Evolutionary conservation across 1,140 invertebrate genomes (phyloP).

Genomic region (Atta texana): DNA sequence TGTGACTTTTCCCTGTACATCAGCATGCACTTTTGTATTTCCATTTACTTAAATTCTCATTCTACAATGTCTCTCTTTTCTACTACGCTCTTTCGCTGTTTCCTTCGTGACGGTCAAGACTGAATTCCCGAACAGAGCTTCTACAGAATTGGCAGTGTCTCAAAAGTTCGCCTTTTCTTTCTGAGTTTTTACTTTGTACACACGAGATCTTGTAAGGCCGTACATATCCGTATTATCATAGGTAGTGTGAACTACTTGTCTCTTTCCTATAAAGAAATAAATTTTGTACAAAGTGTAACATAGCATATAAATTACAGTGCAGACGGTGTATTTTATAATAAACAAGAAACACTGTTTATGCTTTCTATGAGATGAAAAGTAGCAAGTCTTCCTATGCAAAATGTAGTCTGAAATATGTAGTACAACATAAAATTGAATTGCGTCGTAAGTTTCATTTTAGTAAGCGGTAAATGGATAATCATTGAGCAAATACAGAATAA

Average conservation of each 20-base stretch:
- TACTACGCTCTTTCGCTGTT: constrained; percentile 16
- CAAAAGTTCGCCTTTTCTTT: constrained; percentile 69
- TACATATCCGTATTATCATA: constrained; percentile 30
- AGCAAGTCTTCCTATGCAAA: constrained; percentile 11
- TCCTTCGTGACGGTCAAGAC: constrained; percentile 33
- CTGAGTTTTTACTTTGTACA: constrained; percentile 38
- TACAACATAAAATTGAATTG: constrained; percentile 32
- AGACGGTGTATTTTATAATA: not conserved
- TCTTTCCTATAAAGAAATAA: constrained; percentile 24
- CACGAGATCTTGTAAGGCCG: constrained; percentile 5
- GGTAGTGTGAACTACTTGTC: not conserved
- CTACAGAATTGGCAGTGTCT: constrained; percentile 78
- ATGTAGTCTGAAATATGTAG: not conserved
- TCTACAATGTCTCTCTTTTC: constrained; percentile 44
- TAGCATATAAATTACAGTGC: constrained; percentile 8
- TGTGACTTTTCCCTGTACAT: constrained; percentile 33
- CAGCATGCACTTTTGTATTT: constrained; percentile 58
- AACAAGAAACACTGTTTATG: constrained; percentile 18
- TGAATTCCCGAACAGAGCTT: constrained; percentile 62
- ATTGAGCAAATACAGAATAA: not conserved
- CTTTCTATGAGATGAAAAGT: constrained; percentile 23
- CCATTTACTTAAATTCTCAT: constrained; percentile 75
- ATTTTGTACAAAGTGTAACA: not conserved
- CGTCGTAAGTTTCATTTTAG: constrained; percentile 12
- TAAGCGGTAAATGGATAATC: not conserved